These are phyloP conservation scores for Prunella strophiata DNA, from an alignment of 2,797 vertebrate genomes.

Conservation along the genomic window DNA sequence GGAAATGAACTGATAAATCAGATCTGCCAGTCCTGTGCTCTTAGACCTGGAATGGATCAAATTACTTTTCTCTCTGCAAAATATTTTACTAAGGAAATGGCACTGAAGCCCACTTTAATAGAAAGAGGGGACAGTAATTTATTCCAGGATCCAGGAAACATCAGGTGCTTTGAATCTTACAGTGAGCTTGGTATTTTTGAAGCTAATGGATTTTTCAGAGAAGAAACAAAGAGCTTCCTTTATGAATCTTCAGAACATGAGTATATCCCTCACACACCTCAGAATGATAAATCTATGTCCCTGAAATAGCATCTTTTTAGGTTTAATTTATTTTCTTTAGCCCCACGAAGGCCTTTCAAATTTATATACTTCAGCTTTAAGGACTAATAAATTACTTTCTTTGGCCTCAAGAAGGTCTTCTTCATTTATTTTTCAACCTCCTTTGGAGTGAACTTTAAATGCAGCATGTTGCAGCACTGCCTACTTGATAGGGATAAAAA, in stretches of 20 bases:
- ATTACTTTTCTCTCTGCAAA: conserved; percentile 60
- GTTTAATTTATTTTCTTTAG: conserved; percentile 79
- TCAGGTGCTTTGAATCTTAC: conserved; percentile 48
- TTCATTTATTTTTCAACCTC: conserved; percentile 75
- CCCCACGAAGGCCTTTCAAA: conserved; percentile 57
- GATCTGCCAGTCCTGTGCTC: background rate
- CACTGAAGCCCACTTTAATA: conserved; percentile 36
- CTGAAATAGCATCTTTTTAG: conserved; percentile 72
- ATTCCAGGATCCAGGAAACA: conserved; percentile 23
- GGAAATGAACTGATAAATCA: conserved; percentile 23
- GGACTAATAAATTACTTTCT: conserved; percentile 76
- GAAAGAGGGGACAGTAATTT: conserved; percentile 44
- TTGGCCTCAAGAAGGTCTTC: conserved; percentile 64
- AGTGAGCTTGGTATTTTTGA: background rate
- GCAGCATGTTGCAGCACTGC: background rate
- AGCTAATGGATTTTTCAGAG: conserved; percentile 60
- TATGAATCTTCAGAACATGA: conserved; percentile 42
- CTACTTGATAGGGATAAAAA: background rate
- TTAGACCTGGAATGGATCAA: conserved; percentile 45
- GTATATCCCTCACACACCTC: conserved; percentile 17
- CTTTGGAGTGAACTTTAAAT: conserved; percentile 39
- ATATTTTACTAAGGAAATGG: conserved; percentile 29
- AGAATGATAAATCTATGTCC: conserved; percentile 74
- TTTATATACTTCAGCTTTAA: conserved; percentile 62
- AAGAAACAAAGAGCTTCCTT: conserved; percentile 6